A percentile compares a stretch with the other conserved stretches of the same genome.
Evolutionary conservation across 2,888 invertebrate species (phyloP).

Genomic region (Drosophila testacea): DNA sequence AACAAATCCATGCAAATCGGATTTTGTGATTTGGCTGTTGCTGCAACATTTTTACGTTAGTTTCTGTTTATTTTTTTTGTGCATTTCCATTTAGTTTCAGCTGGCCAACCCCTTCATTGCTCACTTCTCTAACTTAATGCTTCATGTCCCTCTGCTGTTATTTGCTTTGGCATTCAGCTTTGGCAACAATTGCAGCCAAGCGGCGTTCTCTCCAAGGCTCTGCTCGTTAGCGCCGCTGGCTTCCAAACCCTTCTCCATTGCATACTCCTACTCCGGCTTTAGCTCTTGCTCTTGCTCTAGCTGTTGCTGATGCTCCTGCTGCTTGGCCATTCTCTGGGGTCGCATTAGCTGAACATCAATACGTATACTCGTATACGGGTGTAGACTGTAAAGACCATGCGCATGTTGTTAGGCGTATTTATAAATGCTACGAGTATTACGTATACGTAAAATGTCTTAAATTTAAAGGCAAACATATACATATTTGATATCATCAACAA

Average conservation of each 20-base stretch:
- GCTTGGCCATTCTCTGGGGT: conserved; percentile 74
- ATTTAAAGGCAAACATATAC: conserved; percentile 69
- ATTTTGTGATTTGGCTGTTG: conserved; percentile 80
- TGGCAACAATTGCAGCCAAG: conserved; percentile 79
- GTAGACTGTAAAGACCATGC: conserved; percentile 8
- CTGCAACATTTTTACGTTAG: conserved; percentile 39
- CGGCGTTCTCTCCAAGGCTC: conserved; percentile 73
- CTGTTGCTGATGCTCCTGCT: conserved; percentile 16
- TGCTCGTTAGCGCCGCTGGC: conserved; percentile 76
- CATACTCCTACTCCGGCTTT: conserved; percentile 2
- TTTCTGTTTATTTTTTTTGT: conserved; percentile 22
- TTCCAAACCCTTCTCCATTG: conserved; percentile 25
- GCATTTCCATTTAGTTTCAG: conserved; percentile 76
- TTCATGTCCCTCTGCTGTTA: conserved; percentile 62
- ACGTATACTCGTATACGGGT: conserved; percentile 30
- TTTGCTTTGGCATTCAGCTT: conserved; percentile 81
- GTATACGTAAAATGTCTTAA: conserved; percentile 69
- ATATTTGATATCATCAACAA: conserved; percentile 14
- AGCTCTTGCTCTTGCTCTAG: conserved; percentile 9
- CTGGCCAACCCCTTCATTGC: conserved; percentile 51
- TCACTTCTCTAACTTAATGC: neutral
- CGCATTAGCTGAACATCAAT: conserved; percentile 81
- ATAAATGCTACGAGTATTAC: conserved; percentile 74
- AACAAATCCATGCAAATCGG: conserved; percentile 84
- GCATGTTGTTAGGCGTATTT: conserved; percentile 77